Conservation (phyloP, 2,113 vertebrate species). For the Falcunculus frontatus region DNA sequence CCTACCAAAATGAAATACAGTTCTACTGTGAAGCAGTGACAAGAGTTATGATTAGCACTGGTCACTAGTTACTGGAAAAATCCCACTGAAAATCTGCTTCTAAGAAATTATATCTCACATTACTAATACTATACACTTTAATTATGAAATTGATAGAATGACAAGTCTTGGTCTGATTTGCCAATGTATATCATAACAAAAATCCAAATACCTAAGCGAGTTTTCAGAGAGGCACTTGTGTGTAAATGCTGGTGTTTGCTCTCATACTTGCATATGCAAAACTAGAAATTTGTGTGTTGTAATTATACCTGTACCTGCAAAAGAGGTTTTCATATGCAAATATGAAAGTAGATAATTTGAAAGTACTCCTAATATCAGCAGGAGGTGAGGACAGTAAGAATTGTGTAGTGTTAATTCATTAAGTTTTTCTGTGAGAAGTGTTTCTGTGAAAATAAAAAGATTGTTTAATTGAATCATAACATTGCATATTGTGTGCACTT, state of each 20-base stretch:
- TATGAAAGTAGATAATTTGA: background rate
- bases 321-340: background rate
- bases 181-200: background rate
- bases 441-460: background rate
- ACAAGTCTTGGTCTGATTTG: background rate
- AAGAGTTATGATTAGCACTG: background rate
- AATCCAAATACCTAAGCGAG: background rate
- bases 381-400: background rate
- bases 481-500: background rate
- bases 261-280: background rate
- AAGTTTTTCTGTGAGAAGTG: background rate
- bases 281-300: background rate
- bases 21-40: background rate
- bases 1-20: background rate
- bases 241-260: background rate
- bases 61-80: background rate
- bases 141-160: background rate
- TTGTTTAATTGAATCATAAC: background rate
- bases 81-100: background rate
- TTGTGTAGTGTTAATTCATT: background rate
- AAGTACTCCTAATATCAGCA: background rate
- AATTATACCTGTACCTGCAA: background rate
- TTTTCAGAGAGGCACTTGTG: background rate
- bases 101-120: background rate
- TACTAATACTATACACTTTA: background rate